Conservation (phyloP, 2,888 invertebrate genomes). For the Julus scandinavius region DNA sequence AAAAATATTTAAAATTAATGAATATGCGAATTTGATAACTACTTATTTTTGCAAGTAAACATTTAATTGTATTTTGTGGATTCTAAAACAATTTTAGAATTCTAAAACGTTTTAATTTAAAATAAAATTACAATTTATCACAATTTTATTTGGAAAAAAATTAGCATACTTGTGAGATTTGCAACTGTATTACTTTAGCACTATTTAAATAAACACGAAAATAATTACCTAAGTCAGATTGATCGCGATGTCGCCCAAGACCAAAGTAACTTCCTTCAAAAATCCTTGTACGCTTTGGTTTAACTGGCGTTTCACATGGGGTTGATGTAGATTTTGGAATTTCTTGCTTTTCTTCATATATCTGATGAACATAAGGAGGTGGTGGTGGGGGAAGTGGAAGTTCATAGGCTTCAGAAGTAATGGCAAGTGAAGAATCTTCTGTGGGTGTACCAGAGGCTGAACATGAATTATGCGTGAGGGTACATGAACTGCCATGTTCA, state of each 20-base stretch:
- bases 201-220: not conserved
- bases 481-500: slow-evolving; percentile 43
- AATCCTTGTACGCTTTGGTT: slow-evolving; percentile 57
- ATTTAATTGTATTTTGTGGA: no score
- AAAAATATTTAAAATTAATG: not conserved
- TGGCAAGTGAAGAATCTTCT: slow-evolving; percentile 20
- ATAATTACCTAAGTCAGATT: slow-evolving; percentile 62
- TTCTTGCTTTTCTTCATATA: not conserved
- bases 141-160: not conserved
- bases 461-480: slow-evolving; percentile 31
- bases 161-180: no score
- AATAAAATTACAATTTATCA: not conserved
- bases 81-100: no score
- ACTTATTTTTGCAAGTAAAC: no score
- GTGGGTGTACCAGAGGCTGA: not conserved
- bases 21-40: no score
- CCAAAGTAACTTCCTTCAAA: slow-evolving; percentile 66
- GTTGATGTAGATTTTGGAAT: slow-evolving; percentile 52
- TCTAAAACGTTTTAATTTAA: not conserved
- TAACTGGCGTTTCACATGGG: slow-evolving; percentile 47
- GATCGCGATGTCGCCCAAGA: slow-evolving; percentile 65
- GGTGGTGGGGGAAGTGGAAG: not conserved
- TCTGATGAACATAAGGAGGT: not conserved
- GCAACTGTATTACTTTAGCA: no score
- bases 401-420: slow-evolving; percentile 33